These are phyloP conservation scores for Strongylocentrotus purpuratus DNA, from an alignment of 35 echinoderm and acorn worm species.

Conservation along the genomic window DNA sequence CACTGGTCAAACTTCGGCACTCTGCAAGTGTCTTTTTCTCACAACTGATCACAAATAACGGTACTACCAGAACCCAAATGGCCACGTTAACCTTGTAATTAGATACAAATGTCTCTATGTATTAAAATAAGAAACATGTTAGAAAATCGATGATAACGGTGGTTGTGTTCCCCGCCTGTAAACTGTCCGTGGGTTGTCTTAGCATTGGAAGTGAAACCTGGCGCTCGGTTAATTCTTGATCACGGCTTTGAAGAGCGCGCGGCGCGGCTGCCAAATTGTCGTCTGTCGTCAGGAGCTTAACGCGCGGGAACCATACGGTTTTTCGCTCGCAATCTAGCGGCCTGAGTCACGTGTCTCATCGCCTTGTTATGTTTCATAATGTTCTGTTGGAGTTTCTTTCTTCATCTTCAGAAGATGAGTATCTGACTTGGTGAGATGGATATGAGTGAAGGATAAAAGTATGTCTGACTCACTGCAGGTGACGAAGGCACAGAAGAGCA, in stretches of 20 bases:
- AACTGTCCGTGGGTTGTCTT: background rate
- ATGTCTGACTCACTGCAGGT: background rate
- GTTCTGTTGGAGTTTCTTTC: background rate
- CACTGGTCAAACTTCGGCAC: background rate
- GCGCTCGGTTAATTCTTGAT: background rate
- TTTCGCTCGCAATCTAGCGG: background rate
- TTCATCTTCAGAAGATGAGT: background rate
- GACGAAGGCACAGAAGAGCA: background rate
- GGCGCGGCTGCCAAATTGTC: background rate
- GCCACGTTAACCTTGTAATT: background rate
- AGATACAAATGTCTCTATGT: background rate
- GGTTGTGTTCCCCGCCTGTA: too few relatives aligned
- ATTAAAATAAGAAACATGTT: background rate
- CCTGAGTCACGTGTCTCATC: background rate
- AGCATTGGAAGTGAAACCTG: background rate
- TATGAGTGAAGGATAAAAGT: background rate
- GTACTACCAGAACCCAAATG: background rate
- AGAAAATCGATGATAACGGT: background rate
- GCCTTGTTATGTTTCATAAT: background rate
- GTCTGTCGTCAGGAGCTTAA: constrained; percentile 1
- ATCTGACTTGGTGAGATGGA: background rate
- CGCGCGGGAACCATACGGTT: background rate
- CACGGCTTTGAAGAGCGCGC: background rate
- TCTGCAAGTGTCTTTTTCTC: background rate
- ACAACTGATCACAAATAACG: background rate